Evolutionary conservation across 2,888 invertebrate genomes (phyloP), one percentile per base, ranked within the genome.

Genomic region (Imbricaverruca yamaguchii): DNA sequence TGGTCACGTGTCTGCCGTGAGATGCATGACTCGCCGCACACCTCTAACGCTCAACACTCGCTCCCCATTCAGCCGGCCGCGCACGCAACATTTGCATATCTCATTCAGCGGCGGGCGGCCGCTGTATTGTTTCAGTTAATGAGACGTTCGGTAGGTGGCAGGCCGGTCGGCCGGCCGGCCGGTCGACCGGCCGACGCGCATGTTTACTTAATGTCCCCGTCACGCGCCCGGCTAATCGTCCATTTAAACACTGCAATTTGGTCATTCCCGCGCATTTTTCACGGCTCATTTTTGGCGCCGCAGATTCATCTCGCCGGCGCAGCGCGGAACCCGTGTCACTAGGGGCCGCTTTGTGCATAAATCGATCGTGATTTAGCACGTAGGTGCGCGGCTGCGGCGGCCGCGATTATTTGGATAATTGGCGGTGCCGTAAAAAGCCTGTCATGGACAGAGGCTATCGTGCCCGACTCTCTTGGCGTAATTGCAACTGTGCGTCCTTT

Each of bases 331-430:
- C 25, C 8, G 67, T 67, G 67, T 67, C 67, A 67, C 67, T 67
- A 67, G 25, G 67, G 25, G 1, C 25, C 9, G 39, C 39, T 67
- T 39, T 67, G 13, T 67, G 67, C 67, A 67, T 25, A 67, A 67
- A 25, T 13, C 39, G 67, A 67, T 39, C 67, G 67, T 67, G 67
- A 67, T 39, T 67, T 67, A 67, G 67, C 67, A 67, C 67, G 67
- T 67, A 67, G 25, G 25, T 18, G 59, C 6, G 8, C 25, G 12
- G 25, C 12, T 15, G 12, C 3, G 39, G 67, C 67, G 39, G 67
- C 15, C 39, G 12, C 67, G 67, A 67, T 67, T 67, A 67, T 67
- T 39, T 13, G 67, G 67, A 67, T 67, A 67, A 67, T 67, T 67
- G 67, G 67, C 67, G 39, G 15, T 39, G 67, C 25, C 39, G 67